A percentile compares a stretch with the other conserved stretches of the same genome.
Conservation (phyloP, 2,797 vertebrate genomes). For the Argentina silus region DNA sequence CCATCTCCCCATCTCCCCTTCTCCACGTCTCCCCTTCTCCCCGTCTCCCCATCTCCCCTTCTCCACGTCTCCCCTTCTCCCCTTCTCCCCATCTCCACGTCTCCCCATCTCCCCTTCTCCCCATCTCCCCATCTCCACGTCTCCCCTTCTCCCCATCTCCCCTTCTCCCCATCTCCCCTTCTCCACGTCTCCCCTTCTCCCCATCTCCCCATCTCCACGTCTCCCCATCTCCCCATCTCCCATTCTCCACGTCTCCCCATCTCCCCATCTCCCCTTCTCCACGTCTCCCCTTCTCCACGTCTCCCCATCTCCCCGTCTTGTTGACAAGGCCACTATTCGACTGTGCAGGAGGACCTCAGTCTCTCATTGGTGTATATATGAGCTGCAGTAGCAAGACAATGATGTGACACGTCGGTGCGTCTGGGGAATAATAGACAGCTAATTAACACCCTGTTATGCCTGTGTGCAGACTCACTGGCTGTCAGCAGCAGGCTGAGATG, state of each 20-base stretch:
- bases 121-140: too few species aligned
- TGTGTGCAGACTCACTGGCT: background rate
- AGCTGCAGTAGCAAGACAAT: background rate
- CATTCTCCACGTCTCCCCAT: background rate
- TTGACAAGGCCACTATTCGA: too few species aligned
- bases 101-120: too few species aligned
- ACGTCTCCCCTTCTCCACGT: too few species aligned
- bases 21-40: background rate
- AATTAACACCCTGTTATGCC: background rate
- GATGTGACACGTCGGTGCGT: background rate
- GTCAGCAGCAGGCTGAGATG: background rate
- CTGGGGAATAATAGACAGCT: constrained; percentile 4
- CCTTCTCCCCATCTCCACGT: background rate
- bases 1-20: background rate
- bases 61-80: background rate
- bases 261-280: too few species aligned
- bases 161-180: too few species aligned
- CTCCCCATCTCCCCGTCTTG: too few species aligned
- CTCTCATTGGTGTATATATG: constrained; percentile 2
- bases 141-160: too few species aligned
- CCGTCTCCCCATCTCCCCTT: background rate
- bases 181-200: too few species aligned
- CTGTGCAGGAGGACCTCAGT: background rate
- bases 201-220: too few species aligned
- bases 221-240: background rate